Conservation (phyloP, 1,140 invertebrate species). For the Philopotamus ludificatus region DNA sequence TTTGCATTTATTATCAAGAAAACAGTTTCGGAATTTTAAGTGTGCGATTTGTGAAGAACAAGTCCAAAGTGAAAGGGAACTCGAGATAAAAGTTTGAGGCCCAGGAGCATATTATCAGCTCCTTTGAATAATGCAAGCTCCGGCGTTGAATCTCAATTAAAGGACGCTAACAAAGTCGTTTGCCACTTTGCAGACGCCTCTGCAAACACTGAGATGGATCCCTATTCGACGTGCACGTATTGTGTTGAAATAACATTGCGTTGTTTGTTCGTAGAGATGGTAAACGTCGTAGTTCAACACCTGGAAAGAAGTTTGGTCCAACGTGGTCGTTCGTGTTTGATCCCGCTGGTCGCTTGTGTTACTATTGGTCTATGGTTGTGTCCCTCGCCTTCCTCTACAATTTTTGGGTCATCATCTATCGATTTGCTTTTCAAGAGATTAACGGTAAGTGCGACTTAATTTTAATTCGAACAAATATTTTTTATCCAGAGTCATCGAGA, state of each 20-base stretch:
- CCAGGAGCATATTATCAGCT: neutral
- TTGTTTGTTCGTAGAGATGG: constrained; percentile 41
- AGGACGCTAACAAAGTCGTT: constrained; percentile 13
- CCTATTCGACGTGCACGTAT: neutral
- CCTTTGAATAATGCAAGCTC: constrained; percentile 17
- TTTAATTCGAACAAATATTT: neutral
- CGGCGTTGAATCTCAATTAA: constrained; percentile 4
- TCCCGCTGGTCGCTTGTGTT: constrained; percentile 86
- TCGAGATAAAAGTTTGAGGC: neutral
- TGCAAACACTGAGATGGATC: neutral
- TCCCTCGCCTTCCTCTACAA: constrained; percentile 98
- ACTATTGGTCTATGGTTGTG: constrained; percentile 97
- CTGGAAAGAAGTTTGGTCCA: constrained; percentile 45
- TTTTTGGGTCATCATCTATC: constrained; percentile 98
- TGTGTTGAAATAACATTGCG: neutral
- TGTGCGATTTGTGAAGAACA: too few relatives aligned
- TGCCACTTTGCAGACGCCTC: constrained; percentile 1
- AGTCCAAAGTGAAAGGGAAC: neutral
- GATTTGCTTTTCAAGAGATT: constrained; percentile 94
- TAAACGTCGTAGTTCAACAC: constrained; percentile 54
- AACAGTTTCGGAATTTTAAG: too few relatives aligned
- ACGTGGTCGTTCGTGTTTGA: constrained; percentile 93
- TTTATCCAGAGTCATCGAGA: too few relatives aligned
- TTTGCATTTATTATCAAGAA: too few relatives aligned
- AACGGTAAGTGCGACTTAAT: constrained; percentile 63